Evolutionary conservation across 2,797 vertebrate species (phyloP), one percentile per base, ranked within the genome.

Genomic region (Coracias cyanogaster): DNA sequence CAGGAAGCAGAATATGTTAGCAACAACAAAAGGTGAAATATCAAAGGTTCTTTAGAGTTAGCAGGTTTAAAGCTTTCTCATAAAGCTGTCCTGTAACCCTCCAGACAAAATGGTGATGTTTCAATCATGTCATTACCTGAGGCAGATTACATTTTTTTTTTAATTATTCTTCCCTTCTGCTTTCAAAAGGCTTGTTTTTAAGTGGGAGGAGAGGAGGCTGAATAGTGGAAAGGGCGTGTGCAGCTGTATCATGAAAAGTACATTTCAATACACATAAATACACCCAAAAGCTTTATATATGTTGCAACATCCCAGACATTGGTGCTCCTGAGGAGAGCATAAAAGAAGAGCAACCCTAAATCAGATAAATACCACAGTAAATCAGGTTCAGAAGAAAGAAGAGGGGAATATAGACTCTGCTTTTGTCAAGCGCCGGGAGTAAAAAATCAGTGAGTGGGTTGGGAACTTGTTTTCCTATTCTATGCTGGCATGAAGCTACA

Each of bases 31-130:
- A 95, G 88, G 55, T 45, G 85, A 90, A 96, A 94, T 92, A 92
- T 95, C 96, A 97, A 97, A 97, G 91, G 48, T 97, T 94, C 82
- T 94, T 95, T 61, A 51, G 16, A 90, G 69, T 79, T 70, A 95
- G 89, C 81, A 95, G 93, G 91, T 96, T 95, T 96, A 96, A 97
- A 97, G 83, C n/a, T 94, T 94, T 96, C 95, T 95, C 93, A 96
- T 89, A 91, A 97, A 93, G 76, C 78, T 20, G 0, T 82, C 66
- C 93, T 86, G 73, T 96, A 88, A 96, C 94, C 92, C 91, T 95
- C 84, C 92, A 95, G 92, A 94, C 93, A 97, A 96, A 95, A 96
- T 89, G 94, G 60, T 95, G 95, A 96, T 96, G 94, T 95, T 96
- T 97, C 94, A 96, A 96, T 97, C 94, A 94, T 96, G 90, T 86